A percentile compares a stretch with the other conserved stretches of the same genome.
phyloP scores from a whole-genome alignment of 2,113 vertebrate species.

The Ammospiza caudacuta region DNA sequence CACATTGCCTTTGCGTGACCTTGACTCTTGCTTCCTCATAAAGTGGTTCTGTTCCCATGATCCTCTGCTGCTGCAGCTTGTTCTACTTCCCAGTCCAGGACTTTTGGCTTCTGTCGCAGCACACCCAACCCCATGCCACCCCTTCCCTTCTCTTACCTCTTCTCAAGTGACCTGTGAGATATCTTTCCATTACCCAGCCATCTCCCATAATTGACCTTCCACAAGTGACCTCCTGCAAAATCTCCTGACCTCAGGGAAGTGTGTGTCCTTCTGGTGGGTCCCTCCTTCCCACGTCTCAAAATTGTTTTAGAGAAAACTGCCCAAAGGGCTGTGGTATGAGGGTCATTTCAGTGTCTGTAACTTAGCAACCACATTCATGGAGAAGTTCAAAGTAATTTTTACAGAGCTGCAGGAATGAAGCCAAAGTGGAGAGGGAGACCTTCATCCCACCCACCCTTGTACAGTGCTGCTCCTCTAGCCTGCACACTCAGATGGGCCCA shows the following conservation, averaged over 20 bases:
- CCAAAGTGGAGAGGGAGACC: not conserved
- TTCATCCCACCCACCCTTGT: not conserved
- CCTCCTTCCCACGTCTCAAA: not conserved
- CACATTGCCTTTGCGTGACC: not conserved
- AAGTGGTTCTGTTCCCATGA: not conserved
- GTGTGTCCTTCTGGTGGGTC: not conserved
- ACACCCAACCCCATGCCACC: not conserved
- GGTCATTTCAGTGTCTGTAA: not conserved
- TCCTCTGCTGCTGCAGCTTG: not conserved
- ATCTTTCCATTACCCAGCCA: not conserved
- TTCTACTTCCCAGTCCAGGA: not conserved
- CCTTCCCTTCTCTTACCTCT: not conserved
- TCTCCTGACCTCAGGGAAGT: not conserved
- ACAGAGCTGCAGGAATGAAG: not conserved
- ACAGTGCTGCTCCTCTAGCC: not conserved
- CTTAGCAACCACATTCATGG: slow-evolving; percentile 49
- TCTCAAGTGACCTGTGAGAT: not conserved
- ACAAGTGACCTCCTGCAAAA: not conserved
- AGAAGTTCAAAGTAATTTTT: slow-evolving; percentile 50
- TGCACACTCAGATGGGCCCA: not conserved
- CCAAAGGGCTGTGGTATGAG: not conserved
- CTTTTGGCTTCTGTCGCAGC: not conserved
- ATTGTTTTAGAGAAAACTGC: not conserved
- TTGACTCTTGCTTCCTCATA: not conserved
- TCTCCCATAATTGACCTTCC: not conserved